A percentile compares a stretch with the other conserved stretches of the same genome.
phyloP scores from a whole-genome alignment of 2,888 invertebrate genomes.

The Hydrotaea diabolus region DNA sequence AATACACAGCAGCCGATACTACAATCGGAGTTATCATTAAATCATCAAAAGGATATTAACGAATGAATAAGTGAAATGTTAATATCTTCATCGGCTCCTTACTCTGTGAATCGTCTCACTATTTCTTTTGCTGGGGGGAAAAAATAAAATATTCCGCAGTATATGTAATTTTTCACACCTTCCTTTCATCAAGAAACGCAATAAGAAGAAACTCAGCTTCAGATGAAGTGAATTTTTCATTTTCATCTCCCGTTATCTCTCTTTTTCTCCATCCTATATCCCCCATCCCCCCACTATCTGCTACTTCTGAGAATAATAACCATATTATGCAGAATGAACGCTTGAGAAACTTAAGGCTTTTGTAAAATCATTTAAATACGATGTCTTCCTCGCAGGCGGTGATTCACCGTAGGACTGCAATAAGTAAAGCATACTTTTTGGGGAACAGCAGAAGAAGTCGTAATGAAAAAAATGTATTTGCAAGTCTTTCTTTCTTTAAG shows the following conservation, averaged over 20 bases:
- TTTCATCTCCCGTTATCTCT: not conserved
- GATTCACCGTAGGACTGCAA: not conserved
- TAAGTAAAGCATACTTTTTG: not conserved
- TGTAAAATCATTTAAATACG: not conserved
- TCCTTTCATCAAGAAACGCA: not conserved
- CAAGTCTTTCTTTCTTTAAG: not conserved
- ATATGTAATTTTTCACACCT: constrained; percentile 7
- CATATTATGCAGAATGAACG: not conserved
- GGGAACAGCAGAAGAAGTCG: not conserved
- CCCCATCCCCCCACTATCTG: no score
- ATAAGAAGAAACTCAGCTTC: not conserved
- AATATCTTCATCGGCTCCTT: not conserved
- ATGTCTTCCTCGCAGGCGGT: not conserved
- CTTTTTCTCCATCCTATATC: no score
- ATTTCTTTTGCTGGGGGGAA: no score
- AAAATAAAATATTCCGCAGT: not conserved
- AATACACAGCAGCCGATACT: not conserved
- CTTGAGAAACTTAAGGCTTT: not conserved
- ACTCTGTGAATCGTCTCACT: not conserved
- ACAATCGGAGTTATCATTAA: constrained; percentile 8
- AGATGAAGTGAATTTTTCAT: not conserved
- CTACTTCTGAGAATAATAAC: not conserved
- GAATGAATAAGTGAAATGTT: constrained; percentile 28
- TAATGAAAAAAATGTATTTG: not conserved
- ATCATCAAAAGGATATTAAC: constrained; percentile 29